phyloP scores from a whole-genome alignment of 2,888 invertebrate genomes.

The Mythimna impura region DNA sequence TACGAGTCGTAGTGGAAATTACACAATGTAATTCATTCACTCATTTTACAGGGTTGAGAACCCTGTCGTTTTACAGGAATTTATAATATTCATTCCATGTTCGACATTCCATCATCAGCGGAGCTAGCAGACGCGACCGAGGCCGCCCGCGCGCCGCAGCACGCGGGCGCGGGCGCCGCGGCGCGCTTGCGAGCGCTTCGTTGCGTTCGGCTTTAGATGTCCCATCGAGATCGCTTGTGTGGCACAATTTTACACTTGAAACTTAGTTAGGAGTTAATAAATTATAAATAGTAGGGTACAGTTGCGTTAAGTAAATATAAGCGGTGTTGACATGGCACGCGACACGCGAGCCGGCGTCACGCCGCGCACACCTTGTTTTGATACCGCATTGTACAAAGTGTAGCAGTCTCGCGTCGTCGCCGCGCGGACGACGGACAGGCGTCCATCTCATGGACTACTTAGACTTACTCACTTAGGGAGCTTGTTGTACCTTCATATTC shows the following conservation, averaged over 20 bases:
- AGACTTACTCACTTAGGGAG: constrained; percentile 80
- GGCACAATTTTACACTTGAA: constrained; percentile 88
- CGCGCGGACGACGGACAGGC: constrained; percentile 63
- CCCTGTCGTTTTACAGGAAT: constrained; percentile 81
- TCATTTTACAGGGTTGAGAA: constrained; percentile 80
- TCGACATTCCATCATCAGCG: constrained; percentile 72
- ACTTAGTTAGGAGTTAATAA: constrained; percentile 88
- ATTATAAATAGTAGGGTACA: constrained; percentile 85
- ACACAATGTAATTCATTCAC: constrained; percentile 70
- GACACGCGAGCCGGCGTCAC: constrained; percentile 56
- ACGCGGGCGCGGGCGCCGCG: constrained; percentile 25
- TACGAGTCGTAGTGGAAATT: constrained; percentile 78
- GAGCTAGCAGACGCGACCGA: constrained; percentile 54
- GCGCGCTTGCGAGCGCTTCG: constrained; percentile 64
- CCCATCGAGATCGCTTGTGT: constrained; percentile 83
- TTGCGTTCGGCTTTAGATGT: constrained; percentile 80
- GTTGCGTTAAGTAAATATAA: constrained; percentile 75
- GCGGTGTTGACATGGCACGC: constrained; percentile 71
- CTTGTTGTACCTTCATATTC: constrained; percentile 75
- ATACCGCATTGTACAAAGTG: constrained; percentile 83
- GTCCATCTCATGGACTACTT: constrained; percentile 78
- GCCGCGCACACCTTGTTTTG: constrained; percentile 69
- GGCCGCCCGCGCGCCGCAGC: constrained; percentile 5
- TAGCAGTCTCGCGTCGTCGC: constrained; percentile 77
- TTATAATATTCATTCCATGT: constrained; percentile 76